These are phyloP conservation scores for Leptopilina boulardi DNA, from an alignment of 1,140 invertebrate species.

Conservation along the genomic window DNA sequence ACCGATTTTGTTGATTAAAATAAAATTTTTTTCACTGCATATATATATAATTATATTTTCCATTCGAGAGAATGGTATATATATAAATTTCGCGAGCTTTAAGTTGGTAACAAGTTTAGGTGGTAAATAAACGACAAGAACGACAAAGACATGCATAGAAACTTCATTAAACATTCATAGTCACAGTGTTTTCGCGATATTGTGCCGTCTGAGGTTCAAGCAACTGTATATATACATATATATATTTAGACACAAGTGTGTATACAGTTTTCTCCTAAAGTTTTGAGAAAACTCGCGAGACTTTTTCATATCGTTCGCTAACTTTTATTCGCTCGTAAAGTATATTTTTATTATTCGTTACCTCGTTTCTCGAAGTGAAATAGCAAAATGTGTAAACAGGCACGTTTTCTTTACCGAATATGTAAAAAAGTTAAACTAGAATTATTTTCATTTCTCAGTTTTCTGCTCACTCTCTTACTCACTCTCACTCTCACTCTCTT, in stretches of 20 bases:
- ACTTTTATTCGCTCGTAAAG: conserved; percentile 55
- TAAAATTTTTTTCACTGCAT: no score
- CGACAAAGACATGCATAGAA: conserved; percentile 35
- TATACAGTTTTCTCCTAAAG: not conserved
- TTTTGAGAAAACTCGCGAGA: conserved; percentile 10
- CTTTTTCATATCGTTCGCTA: conserved; percentile 28
- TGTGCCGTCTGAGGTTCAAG: conserved; percentile 16
- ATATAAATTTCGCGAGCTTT: not conserved
- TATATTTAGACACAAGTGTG: not conserved
- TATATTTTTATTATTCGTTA: conserved; percentile 55
- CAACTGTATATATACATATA: conserved; percentile 2
- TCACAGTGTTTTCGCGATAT: conserved; percentile 48
- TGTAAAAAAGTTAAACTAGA: not conserved
- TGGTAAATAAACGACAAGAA: conserved; percentile 25
- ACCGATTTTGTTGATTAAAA: no score
- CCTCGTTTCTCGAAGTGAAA: conserved; percentile 41
- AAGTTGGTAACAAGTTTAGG: not conserved
- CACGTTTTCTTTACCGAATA: conserved; percentile 1
- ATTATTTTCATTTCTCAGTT: conserved; percentile 17
- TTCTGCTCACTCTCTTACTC: no score
- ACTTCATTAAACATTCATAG: conserved; percentile 55
- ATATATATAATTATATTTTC: no score
- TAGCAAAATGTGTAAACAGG: conserved; percentile 30
- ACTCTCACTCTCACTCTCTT: no score
- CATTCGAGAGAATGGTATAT: not conserved